Base-by-base conservation (phyloP, 2,113 vertebrate species). In the Ctenodactylus gundi region DNA sequence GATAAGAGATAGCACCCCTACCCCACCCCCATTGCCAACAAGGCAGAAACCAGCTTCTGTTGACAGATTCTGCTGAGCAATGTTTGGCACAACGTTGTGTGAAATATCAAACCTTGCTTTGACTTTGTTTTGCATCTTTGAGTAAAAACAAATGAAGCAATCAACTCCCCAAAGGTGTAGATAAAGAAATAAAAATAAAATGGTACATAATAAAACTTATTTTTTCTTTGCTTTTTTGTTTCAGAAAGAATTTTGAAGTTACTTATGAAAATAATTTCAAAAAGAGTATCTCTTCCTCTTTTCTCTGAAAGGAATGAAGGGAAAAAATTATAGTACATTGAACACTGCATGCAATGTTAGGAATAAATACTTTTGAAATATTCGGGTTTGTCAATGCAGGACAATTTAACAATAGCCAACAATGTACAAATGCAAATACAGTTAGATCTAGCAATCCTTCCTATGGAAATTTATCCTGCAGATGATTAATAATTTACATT, bases 361-460 rank as follows among this genome's bases (percentile, higher is more conserved):
- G 89, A 91, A 85, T 84, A 34, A 89, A 60, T 60, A 51, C 36
- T 70, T 83, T 57, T 53, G 41, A 91, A 67, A 55, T 53, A 62
- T 20, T 12, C 55, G 36, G n/a, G 23, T 41, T 96, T 92, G 64
- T 64, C 83, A 76, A 27, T 83, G 18, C 27, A 94, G 58, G 46
- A 84, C 53, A 93, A 60, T n/a, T 89, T 86, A 95, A 46, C 29
- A 85, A 67, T 78, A 93, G 53, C 70, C 84, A 93, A 93, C 58
- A 84, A 70, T 60, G 83, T 91, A 82, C 4, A 91, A 94, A 92
- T 76, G 46, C n/a, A 95, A 97, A 95, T 84, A 44, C 14, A 75
- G 12, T 80, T 90, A 91, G 57, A 86, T 85, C 41, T 81, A 76
- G 15, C 85, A 94, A 5, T 90, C 86, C 27, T 39, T 94, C 60